Evolutionary conservation across 1,140 invertebrate species (phyloP).

Genomic region (Drosophila repleta): DNA sequence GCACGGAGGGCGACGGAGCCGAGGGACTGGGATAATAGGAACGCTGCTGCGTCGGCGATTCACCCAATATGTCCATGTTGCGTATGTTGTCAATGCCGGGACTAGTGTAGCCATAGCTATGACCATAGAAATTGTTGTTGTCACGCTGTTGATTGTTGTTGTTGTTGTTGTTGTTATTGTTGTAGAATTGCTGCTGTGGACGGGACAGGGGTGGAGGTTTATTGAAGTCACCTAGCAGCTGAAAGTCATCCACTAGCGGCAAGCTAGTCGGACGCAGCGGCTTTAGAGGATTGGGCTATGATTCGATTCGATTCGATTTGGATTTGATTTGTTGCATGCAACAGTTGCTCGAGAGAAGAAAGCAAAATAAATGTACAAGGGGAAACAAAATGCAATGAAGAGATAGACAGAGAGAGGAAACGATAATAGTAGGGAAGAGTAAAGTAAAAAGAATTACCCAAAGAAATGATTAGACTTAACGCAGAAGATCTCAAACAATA

Average conservation of each 20-base stretch:
- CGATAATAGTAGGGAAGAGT: slow-evolving; percentile 36
- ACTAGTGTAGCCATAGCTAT: slow-evolving; percentile 42
- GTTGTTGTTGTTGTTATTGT: slow-evolving; percentile 37
- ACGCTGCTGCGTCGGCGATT: slow-evolving; percentile 30
- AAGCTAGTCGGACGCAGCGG: slow-evolving; percentile 66
- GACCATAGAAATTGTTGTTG: slow-evolving; percentile 34
- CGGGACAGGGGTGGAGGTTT: slow-evolving; percentile 60
- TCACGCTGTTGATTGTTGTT: slow-evolving; percentile 29
- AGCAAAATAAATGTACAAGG: slow-evolving; percentile 20
- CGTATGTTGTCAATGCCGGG: slow-evolving; percentile 66
- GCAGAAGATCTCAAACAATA: slow-evolving; percentile 48
- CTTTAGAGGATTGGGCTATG: slow-evolving; percentile 49
- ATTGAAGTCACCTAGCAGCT: slow-evolving; percentile 62
- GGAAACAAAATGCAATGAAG: slow-evolving; percentile 68
- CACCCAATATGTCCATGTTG: slow-evolving; percentile 69
- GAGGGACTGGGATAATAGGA: slow-evolving; percentile 58
- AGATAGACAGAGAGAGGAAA: slow-evolving; percentile 37
- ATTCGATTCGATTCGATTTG: slow-evolving; percentile 1
- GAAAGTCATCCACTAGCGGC: slow-evolving; percentile 55
- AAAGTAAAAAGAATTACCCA: slow-evolving; percentile 51
- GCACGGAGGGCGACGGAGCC: slow-evolving; percentile 27
- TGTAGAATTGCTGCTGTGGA: slow-evolving; percentile 51
- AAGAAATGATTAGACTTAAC: slow-evolving; percentile 56
- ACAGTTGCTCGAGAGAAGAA: slow-evolving; percentile 57
- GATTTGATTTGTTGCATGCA: slow-evolving; percentile 55